phyloP scores from a whole-genome alignment of 1,140 invertebrate genomes.

The Sesamia nonagrioides region DNA sequence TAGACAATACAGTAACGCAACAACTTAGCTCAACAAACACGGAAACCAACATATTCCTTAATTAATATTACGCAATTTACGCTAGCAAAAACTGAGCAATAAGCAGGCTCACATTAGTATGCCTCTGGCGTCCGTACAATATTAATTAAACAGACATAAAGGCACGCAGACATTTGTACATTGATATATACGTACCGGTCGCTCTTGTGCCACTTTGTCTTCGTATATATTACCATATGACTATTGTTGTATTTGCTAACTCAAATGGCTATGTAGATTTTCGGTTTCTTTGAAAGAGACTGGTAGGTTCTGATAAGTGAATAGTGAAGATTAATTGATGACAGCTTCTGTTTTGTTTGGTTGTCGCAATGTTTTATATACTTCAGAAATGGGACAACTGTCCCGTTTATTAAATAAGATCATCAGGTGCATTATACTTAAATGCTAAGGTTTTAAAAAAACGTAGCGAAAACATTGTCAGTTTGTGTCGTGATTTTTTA shows the following conservation, averaged over 20 bases:
- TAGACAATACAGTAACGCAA: background rate
- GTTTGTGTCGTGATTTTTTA: no score
- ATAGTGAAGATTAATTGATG: background rate
- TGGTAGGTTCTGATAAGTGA: background rate
- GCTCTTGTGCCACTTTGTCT: conserved; percentile 33
- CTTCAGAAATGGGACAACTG: no score
- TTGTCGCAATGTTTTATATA: no score
- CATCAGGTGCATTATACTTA: no score
- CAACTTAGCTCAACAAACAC: background rate
- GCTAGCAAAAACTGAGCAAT: conserved; percentile 29
- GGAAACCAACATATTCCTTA: conserved; percentile 30
- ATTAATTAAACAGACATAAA: conserved; percentile 39
- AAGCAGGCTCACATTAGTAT: conserved; percentile 10
- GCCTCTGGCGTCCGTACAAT: conserved; percentile 1
- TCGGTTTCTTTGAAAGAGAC: background rate
- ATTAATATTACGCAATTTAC: conserved; percentile 11
- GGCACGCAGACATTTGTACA: background rate
- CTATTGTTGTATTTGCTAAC: conserved; percentile 10
- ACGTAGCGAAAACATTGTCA: no score
- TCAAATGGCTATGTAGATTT: background rate
- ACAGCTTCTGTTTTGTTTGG: background rate
- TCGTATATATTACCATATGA: conserved; percentile 3
- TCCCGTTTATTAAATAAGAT: no score
- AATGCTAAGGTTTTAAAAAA: no score
- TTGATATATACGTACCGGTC: background rate